Base-by-base conservation (phyloP, 2,888 invertebrate genomes). In the Clusia tigrina region DNA sequence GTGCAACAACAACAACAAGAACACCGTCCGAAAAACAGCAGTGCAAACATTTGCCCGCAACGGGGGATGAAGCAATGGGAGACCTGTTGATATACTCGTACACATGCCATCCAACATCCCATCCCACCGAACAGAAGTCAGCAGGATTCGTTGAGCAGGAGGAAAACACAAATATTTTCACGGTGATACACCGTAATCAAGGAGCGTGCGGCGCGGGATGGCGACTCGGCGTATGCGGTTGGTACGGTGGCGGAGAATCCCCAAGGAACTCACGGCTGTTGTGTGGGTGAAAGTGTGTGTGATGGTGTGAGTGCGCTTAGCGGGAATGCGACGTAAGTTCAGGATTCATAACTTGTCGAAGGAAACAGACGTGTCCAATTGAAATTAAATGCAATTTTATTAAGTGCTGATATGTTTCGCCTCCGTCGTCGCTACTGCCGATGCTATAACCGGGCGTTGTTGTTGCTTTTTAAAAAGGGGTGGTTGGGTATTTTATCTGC, bases 341-440 rank as follows among this genome's bases (percentile, higher is more conserved):
- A n/a, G n/a, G n/a, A n/a, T n/a, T n/a, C n/a, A n/a, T n/a, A n/a
- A n/a, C n/a, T n/a, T n/a, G n/a, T n/a, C n/a, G n/a, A n/a, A n/a
- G n/a, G n/a, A 42, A 61, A 68, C 67, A 71, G 67, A 72, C 69
- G 69, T 68, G 72, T 75, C 71, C 73, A 74, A 74, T 77, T 73
- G 77, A 77, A 74, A 72, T 71, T 65, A 72, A 77, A 77, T 77
- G 80, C 79, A 81, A 80, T 80, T 80, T 80, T 74, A 81, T 81
- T 80, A 78, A 81, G 81, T 80, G 81, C 74, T 67, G 74, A 74
- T 74, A 69, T 73, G 72, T 55, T 62, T 52, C 25, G 20, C 53
- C 20, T 6, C 26, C 25, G 24, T 17, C 55, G 15, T 23, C 37
- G 20, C 38, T 15, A 6, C 2, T 5, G 22, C 17, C 2, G 22